Base-by-base conservation (phyloP, 2,888 invertebrate genomes). In the Euzophera pinguis region DNA sequence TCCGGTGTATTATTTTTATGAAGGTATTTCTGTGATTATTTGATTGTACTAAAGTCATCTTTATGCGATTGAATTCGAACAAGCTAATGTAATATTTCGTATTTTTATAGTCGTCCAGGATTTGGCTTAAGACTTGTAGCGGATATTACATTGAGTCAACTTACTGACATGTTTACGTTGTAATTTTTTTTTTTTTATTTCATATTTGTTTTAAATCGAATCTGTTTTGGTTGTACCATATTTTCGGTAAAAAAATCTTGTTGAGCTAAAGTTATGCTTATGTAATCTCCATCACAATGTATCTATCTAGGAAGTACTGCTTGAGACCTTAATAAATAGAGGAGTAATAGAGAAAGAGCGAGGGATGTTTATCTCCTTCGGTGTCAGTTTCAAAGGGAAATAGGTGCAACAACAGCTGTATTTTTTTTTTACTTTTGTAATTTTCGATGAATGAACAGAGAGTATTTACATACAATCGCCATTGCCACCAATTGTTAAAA, bases 1-100 rank as follows among this genome's bases (percentile, higher is more conserved):
- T 50, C 58, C 55, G 60, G 59, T 58, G 59, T 53, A 45, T 58
- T 53, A 52, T 52, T 52, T n/a, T 58, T 55, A 64, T 59, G 55
- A 60, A 60, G 62, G 65, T 63, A 61, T 65, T 62, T 61, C 57
- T 60, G 39, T 48, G 48, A 32, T 48, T 37, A 35, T 37, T 37
- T 35, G 4, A 29, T 37, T 37, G 48, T 37, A 22, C 22, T 16
- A 34, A 22, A 12, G 43, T 43, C 14, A n/a, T 14, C 14, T 13
- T 3, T 22, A 22, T 22, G 5, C 22, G 58, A 53, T 57, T 57
- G 61, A 61, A 60, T 50, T 60, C 53, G 58, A 63, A 61, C 45
- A 45, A 45, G 32, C n/a, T 39, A 34, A 45, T 8, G 14, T 45
- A 34, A 32, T 32, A 43, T 43, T 43, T 45, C 12, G n/a, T 32